These are phyloP conservation scores for Fregata magnificens DNA, from an alignment of 2,113 vertebrate species.

Conservation along the genomic window DNA sequence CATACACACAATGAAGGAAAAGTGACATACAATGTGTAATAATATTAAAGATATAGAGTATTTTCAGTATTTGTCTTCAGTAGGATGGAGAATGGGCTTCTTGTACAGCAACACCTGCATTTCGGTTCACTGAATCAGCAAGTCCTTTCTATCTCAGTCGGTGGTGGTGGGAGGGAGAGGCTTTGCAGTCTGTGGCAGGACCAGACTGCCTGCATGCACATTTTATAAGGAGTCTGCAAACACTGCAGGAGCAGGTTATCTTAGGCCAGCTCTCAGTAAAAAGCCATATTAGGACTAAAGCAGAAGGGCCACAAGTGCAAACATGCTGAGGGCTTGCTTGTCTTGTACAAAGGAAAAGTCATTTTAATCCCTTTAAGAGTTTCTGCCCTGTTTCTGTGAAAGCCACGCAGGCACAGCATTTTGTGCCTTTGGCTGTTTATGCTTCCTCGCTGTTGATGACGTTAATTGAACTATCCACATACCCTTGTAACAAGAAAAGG, in stretches of 20 bases:
- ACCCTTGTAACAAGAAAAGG: neutral
- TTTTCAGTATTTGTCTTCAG: neutral
- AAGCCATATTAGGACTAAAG: neutral
- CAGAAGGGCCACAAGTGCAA: constrained; percentile 13
- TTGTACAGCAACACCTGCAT: neutral
- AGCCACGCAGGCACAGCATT: neutral
- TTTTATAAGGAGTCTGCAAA: neutral
- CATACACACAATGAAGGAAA: neutral
- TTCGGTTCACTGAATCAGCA: neutral
- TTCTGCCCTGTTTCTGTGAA: neutral
- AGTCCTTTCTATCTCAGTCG: neutral
- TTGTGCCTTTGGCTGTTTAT: neutral
- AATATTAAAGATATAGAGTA: neutral
- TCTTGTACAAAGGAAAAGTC: neutral
- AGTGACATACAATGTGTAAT: neutral
- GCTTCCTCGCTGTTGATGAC: neutral
- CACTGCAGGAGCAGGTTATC: neutral
- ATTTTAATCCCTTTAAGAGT: neutral
- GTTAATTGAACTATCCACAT: neutral
- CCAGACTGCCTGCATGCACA: neutral
- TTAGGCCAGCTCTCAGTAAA: constrained; percentile 11
- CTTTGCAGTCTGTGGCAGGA: neutral
- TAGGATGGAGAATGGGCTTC: neutral
- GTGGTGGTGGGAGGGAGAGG: neutral
- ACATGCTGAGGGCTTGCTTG: neutral